Base-by-base conservation (phyloP, 1,140 invertebrate genomes). In the Dinothrombium tinctorium region DNA sequence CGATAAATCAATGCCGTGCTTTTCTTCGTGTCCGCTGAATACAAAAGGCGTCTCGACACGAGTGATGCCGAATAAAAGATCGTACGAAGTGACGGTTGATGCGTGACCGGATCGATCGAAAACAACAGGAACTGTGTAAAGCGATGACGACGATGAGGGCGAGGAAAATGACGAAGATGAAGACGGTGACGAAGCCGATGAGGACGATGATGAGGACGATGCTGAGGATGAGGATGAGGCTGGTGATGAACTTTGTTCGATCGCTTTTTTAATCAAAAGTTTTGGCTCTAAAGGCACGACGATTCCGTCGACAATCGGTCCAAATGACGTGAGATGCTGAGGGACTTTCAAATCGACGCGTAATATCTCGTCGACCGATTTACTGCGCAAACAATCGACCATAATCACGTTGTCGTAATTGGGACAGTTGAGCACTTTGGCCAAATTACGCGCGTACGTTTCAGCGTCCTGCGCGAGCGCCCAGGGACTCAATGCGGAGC, bases 21-120 rank as follows among this genome's bases (percentile, higher is more conserved):
- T 73, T 14, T 89, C 72, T 52, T 94, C 86, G 39, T 80, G 74
- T 1, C 81, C 78, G 48, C 77, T 83, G 52, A 95, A 73, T 23
- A 80, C 66, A 51, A 81, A 72, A 53, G 80, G 80, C 44, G 78
- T 79, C 57, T 92, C 86, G 48, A 83, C 74, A 54, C 84, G 73
- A 3, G 80, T 83, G n/a, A 92, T 79, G 2, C 90, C 89, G 40
- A 90, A 68, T 67, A 96, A 72, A n/a, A 96, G 61, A 58, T 90
- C 84, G 57, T 84, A 86, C 21, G 50, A 36, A 14, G 32, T 36
- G 14, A 33, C 14, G 3, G 39, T 17, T 25, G 22, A 33, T 33
- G 3, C 14, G n/a, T 5, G 12, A 2, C 20, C 21, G 5, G 11
- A 15, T 20, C 11, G 12, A 35, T 21, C 21, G 21, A 19, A 11